Percentiles rank a stretch among this genome's conserved stretches.
Evolutionary conservation across 2,888 invertebrate genomes (phyloP).

Genomic region (Ichneumon xanthorius): DNA sequence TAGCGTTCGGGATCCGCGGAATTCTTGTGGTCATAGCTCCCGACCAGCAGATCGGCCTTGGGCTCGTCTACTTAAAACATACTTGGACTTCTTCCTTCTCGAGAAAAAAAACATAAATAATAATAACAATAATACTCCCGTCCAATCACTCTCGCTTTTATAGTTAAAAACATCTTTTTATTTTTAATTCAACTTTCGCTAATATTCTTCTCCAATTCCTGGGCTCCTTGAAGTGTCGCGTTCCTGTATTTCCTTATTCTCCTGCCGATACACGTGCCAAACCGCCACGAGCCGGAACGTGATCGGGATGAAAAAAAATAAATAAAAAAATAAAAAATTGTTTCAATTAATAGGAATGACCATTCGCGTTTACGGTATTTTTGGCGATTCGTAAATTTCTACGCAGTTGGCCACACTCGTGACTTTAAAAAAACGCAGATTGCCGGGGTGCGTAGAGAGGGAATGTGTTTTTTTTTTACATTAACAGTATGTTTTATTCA

Average conservation of each 20-base stretch:
- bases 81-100: conserved; percentile 53
- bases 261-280: not conserved
- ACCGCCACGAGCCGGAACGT: conserved; percentile 16
- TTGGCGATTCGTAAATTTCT: not conserved
- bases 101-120: conserved; percentile 8
- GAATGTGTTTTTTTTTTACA: conserved; percentile 8
- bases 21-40: conserved; percentile 28
- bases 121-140: not conserved
- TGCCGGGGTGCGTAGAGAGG: not conserved
- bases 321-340: conserved; percentile 4
- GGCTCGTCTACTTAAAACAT: conserved; percentile 35
- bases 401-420: not conserved
- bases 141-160: conserved; percentile 28
- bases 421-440: not conserved
- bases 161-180: not conserved
- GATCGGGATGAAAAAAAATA: not conserved
- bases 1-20: conserved; percentile 16
- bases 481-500: conserved; percentile 43
- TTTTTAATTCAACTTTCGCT: conserved; percentile 40
- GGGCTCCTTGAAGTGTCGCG: conserved; percentile 23
- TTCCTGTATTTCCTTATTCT: conserved; percentile 34
- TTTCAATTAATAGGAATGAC: not conserved
- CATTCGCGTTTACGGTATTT: not conserved
- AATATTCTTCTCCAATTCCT: conserved; percentile 17
- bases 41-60: conserved; percentile 50